These are phyloP conservation scores for Netelia virgata DNA, from an alignment of 2,888 invertebrate genomes.

Conservation along the genomic window DNA sequence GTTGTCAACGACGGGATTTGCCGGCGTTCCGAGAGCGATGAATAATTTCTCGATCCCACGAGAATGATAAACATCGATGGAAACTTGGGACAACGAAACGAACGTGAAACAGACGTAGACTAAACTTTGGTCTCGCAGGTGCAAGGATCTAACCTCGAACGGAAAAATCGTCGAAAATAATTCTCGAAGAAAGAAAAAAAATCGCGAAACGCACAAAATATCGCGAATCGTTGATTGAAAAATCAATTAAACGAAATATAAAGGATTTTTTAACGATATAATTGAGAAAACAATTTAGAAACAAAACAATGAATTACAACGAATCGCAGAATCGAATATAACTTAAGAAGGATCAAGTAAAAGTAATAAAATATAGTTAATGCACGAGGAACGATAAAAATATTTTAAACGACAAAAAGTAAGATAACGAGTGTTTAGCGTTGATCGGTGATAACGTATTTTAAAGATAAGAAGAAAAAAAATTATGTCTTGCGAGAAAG, in stretches of 20 bases:
- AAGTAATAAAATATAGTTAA: slow-evolving; percentile 27
- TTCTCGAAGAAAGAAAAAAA: background rate
- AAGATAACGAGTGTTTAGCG: slow-evolving; percentile 14
- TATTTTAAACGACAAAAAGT: background rate
- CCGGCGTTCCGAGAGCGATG: slow-evolving; percentile 8
- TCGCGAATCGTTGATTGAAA: slow-evolving; percentile 4
- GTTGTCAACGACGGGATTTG: slow-evolving; percentile 40
- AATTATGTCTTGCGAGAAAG: slow-evolving; percentile 79
- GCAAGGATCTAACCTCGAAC: background rate
- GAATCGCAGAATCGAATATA: slow-evolving; percentile 36
- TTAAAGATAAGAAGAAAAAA: slow-evolving; percentile 9
- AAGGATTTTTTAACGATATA: background rate
- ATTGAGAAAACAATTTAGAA: background rate
- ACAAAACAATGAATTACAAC: slow-evolving; percentile 38
- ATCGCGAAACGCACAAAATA: background rate
- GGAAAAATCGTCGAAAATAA: slow-evolving; percentile 2
- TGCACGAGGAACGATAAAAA: background rate
- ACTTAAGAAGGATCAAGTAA: background rate
- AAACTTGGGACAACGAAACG: slow-evolving; percentile 17
- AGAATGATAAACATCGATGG: slow-evolving; percentile 62
- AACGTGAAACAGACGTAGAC: background rate
- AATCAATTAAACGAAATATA: background rate
- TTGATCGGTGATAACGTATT: slow-evolving; percentile 25
- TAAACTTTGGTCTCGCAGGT: slow-evolving; percentile 15
- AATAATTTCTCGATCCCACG: slow-evolving; percentile 34